Percentiles rank a stretch among this genome's conserved stretches.
Conservation (phyloP, 1,140 invertebrate species). For the Polypedilum vanderplanki region DNA sequence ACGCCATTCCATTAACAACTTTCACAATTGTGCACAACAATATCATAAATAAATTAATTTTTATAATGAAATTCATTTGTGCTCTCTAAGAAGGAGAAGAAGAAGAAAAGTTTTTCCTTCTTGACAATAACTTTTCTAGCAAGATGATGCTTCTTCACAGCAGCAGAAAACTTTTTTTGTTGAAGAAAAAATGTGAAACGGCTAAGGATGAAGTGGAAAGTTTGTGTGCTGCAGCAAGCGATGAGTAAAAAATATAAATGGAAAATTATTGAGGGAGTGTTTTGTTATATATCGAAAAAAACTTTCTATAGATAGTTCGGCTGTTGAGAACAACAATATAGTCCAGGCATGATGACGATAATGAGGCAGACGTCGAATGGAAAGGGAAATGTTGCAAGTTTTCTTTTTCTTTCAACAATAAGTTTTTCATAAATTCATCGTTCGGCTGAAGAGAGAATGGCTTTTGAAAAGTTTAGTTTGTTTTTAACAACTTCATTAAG, state of each 20-base stretch:
- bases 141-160: constrained; percentile 11
- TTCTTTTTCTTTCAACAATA: too few relatives aligned
- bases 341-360: neutral
- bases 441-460: too few relatives aligned
- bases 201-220: neutral
- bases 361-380: neutral
- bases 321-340: neutral
- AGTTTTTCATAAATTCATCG: too few relatives aligned
- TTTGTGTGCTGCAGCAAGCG: neutral
- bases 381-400: too few relatives aligned
- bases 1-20: constrained; percentile 23
- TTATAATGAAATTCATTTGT: constrained; percentile 24
- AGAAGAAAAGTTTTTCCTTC: neutral
- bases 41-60: constrained; percentile 28
- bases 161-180: neutral
- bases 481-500: too few relatives aligned
- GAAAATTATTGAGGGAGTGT: neutral
- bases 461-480: too few relatives aligned
- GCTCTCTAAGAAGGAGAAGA: neutral
- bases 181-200: neutral
- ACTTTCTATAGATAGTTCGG: neutral
- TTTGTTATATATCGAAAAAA: constrained; percentile 7
- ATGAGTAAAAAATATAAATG: constrained; percentile 4
- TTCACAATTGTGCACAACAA: neutral
- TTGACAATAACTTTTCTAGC: neutral